These are phyloP conservation scores for Trididemnum miniatum DNA, from an alignment of 23 tunicate species.

Conservation along the genomic window DNA sequence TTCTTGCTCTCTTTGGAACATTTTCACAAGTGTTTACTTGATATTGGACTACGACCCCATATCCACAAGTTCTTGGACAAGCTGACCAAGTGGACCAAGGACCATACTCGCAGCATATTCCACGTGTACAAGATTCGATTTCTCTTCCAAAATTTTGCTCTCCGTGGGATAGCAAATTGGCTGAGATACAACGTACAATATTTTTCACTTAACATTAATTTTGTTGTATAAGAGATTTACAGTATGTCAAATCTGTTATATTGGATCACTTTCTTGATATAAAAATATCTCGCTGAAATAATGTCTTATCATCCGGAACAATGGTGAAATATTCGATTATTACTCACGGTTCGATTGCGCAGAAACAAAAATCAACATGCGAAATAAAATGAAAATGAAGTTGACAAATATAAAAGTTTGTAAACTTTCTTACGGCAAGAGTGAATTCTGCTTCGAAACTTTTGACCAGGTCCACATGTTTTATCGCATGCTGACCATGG, in stretches of 20 bases:
- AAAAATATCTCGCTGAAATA: no score
- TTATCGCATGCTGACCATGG: conserved; percentile 66
- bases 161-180: not conserved
- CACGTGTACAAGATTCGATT: conserved; percentile 45
- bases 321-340: no score
- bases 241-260: no score
- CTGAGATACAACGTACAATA: no score
- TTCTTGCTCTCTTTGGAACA: not conserved
- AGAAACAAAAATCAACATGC: no score
- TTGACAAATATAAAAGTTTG: not conserved
- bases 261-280: no score
- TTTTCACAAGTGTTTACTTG: conserved; percentile 34
- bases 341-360: no score
- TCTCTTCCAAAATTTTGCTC: not conserved
- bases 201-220: no score
- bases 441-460: conserved; percentile 72
- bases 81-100: conserved; percentile 77
- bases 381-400: not conserved
- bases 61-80: conserved; percentile 75
- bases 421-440: conserved; percentile 91
- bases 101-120: conserved; percentile 63
- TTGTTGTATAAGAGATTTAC: no score
- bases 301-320: no score
- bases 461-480: conserved; percentile 63
- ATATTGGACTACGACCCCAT: conserved; percentile 25